These are phyloP conservation scores for Cardinalis cardinalis DNA, from an alignment of 2,113 vertebrate genomes.

Conservation along the genomic window DNA sequence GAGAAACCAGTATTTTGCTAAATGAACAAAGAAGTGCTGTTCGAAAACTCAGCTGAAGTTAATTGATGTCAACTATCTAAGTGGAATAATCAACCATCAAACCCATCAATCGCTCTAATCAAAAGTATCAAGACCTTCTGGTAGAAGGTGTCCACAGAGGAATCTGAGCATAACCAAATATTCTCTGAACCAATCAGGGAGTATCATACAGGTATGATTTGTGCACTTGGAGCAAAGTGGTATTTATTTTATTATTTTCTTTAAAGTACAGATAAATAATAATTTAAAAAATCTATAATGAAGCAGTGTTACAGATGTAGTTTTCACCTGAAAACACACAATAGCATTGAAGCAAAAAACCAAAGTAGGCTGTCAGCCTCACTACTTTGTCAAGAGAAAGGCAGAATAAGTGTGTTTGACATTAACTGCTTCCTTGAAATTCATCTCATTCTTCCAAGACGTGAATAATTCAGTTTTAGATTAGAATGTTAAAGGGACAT, in stretches of 20 bases:
- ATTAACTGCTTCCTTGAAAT: background rate
- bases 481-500: background rate
- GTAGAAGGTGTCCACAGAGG: background rate
- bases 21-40: background rate
- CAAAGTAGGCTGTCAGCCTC: background rate
- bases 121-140: background rate
- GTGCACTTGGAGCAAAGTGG: background rate
- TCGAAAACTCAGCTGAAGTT: background rate
- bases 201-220: background rate
- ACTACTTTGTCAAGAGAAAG: background rate
- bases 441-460: background rate
- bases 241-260: background rate
- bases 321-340: background rate
- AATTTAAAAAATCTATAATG: background rate
- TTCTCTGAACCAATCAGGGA: background rate
- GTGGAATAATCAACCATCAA: background rate
- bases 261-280: background rate
- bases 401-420: background rate
- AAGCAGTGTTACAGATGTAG: background rate
- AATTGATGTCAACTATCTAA: background rate
- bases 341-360: background rate
- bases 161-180: background rate
- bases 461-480: conserved; percentile 13
- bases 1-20: background rate
- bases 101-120: background rate